phyloP scores from a whole-genome alignment of 2,888 invertebrate species.

The Tuta absoluta region DNA sequence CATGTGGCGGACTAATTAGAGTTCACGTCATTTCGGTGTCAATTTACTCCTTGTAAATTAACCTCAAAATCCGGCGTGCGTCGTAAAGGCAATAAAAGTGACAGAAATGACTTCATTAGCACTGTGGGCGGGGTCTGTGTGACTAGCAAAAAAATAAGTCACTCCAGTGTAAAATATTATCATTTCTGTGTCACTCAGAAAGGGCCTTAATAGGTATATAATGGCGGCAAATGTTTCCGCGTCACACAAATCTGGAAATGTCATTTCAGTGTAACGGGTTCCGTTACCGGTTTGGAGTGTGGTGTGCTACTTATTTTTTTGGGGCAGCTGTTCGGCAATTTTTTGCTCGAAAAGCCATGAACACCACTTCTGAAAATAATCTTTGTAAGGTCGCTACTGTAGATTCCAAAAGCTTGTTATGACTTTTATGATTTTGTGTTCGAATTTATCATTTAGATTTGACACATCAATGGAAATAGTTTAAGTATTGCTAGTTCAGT shows the following conservation, averaged over 20 bases:
- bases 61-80: slow-evolving; percentile 72
- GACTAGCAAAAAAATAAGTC: slow-evolving; percentile 65
- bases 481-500: too few species aligned
- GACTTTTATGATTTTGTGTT: too few species aligned
- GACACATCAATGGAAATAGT: too few species aligned
- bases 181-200: slow-evolving; percentile 52
- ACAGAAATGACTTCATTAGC: slow-evolving; percentile 79
- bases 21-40: slow-evolving; percentile 65
- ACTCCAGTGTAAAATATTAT: slow-evolving; percentile 34
- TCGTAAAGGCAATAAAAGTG: slow-evolving; percentile 78
- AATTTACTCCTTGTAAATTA: slow-evolving; percentile 77
- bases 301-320: slow-evolving; percentile 16
- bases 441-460: too few species aligned
- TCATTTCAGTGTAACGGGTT: slow-evolving; percentile 64
- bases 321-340: background rate
- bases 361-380: slow-evolving; percentile 1
- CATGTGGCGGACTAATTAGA: slow-evolving; percentile 64
- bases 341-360: background rate
- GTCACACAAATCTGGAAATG: slow-evolving; percentile 64
- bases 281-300: slow-evolving; percentile 53
- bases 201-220: slow-evolving; percentile 73
- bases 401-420: background rate
- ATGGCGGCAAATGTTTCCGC: slow-evolving; percentile 71
- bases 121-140: slow-evolving; percentile 64
- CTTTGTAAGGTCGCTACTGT: background rate